Percentiles rank a stretch among this genome's conserved stretches.
phyloP scores from a whole-genome alignment of 1,140 invertebrate genomes.

The Drosophila subpulchrella region DNA sequence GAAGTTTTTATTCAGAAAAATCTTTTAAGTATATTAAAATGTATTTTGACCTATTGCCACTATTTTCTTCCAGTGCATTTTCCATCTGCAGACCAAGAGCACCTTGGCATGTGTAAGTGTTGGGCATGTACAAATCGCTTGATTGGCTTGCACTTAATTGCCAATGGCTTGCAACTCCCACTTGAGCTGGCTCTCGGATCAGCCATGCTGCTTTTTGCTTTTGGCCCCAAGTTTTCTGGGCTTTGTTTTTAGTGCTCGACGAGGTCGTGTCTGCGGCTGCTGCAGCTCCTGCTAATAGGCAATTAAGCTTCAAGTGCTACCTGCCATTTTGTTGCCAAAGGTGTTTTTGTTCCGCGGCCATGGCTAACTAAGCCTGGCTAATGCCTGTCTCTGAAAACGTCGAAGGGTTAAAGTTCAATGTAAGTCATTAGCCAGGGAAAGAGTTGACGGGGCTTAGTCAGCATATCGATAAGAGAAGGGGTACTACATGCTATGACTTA shows the following conservation, averaged over 20 bases:
- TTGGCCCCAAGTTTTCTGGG: constrained; percentile 20
- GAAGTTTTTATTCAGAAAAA: no score
- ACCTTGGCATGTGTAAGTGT: constrained; percentile 67
- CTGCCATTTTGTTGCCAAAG: constrained; percentile 71
- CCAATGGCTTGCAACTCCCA: constrained; percentile 69
- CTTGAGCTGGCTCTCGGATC: constrained; percentile 35
- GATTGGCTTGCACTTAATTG: constrained; percentile 81
- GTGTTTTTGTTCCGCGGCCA: constrained; percentile 30
- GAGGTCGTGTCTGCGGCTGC: constrained; percentile 70
- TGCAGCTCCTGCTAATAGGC: constrained; percentile 77
- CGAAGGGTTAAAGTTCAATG: constrained; percentile 60
- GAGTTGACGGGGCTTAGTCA: constrained; percentile 14
- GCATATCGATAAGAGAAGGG: neutral
- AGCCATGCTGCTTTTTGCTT: constrained; percentile 58
- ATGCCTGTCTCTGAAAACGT: constrained; percentile 41
- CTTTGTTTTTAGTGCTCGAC: constrained; percentile 35
- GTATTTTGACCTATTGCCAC: neutral
- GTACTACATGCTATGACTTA: neutral
- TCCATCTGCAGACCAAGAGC: constrained; percentile 23
- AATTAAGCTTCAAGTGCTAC: constrained; percentile 76
- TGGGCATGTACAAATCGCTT: constrained; percentile 80
- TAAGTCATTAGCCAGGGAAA: constrained; percentile 40
- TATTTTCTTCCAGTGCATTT: constrained; percentile 2
- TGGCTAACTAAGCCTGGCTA: constrained; percentile 48
- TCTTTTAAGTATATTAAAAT: no score